Evolutionary conservation across 2,113 vertebrate genomes (phyloP), one percentile per base, ranked within the genome.

Genomic region (Edolisoma coerulescens): DNA sequence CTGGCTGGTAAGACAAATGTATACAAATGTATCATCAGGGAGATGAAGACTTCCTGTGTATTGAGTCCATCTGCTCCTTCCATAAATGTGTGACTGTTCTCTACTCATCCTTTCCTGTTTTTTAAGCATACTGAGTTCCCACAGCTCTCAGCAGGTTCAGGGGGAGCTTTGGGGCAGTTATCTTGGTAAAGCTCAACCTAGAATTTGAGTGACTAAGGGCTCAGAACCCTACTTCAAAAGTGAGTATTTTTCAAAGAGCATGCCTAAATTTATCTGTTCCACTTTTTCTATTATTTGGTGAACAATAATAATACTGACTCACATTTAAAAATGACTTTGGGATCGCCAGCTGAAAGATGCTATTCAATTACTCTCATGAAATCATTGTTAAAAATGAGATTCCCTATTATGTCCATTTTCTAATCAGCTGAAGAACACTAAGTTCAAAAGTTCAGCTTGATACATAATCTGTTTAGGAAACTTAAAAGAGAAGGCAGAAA

Each of bases 361-460:
- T 89, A 71, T 87, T 95, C 95, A 97, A 84, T 90, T 95, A 95
- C 53, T 71, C n/a, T 67, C 73, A 71, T 24, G 16, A 93, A 94
- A 75, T 75, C 28, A 50, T 18, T 75, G 28, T 87, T 71, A 93
- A 68, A 84, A 94, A 95, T 87, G 23, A 92, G 50, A 69, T 84
- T 93, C 53, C 53, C 61, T 86, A 74, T 86, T 84, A 90, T 49
- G 52, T 4, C 49, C 37, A 79, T 77, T 94, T 93, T 89, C 56
- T 92, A 95, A 90, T 95, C 79, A 90, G 85, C 53, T 71, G 44
- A 94, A 76, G 79, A 88, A 78, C 32, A 71, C 3, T 19, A 90
- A 94, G 95, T 92, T 96, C 83, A 94, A 73, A 95, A 94, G 93
- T 96, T 97, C 83, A 78, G 57, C 39, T 77, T 71, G 79, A 88